Evolutionary conservation across 2,113 vertebrate species (phyloP).

Genomic region (Leucoraja erinaceus): DNA sequence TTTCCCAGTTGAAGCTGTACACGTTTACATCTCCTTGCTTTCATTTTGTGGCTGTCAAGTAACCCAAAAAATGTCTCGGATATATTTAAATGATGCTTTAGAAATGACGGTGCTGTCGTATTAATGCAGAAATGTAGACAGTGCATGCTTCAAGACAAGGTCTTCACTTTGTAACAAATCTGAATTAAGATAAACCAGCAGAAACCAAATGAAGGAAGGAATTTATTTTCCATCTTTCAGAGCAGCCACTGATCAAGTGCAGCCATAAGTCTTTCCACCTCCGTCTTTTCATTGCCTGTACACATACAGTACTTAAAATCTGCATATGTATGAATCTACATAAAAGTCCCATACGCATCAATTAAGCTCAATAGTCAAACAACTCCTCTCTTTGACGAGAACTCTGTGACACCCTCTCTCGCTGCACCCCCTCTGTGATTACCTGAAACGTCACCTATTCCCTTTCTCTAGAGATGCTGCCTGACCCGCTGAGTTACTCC

Average conservation of each 20-base stretch:
- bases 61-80: conserved; percentile 41
- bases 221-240: not conserved
- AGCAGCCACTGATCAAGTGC: not conserved
- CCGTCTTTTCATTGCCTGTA: not conserved
- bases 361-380: not conserved
- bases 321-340: not conserved
- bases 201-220: not conserved
- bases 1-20: conserved; percentile 45
- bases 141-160: not conserved
- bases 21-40: conserved; percentile 48
- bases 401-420: too few relatives aligned
- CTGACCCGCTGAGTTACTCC: too few relatives aligned
- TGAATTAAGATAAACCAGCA: conserved; percentile 19
- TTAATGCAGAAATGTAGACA: not conserved
- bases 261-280: not conserved
- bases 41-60: conserved; percentile 42
- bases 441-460: too few relatives aligned
- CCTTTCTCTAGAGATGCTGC: too few relatives aligned
- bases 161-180: not conserved
- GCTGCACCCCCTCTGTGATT: too few relatives aligned
- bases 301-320: not conserved
- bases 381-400: not conserved
- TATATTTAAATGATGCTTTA: conserved; percentile 33
- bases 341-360: not conserved
- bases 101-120: not conserved